Conservation (phyloP, 2,797 vertebrate genomes). For the Nyctibius grandis region DNA sequence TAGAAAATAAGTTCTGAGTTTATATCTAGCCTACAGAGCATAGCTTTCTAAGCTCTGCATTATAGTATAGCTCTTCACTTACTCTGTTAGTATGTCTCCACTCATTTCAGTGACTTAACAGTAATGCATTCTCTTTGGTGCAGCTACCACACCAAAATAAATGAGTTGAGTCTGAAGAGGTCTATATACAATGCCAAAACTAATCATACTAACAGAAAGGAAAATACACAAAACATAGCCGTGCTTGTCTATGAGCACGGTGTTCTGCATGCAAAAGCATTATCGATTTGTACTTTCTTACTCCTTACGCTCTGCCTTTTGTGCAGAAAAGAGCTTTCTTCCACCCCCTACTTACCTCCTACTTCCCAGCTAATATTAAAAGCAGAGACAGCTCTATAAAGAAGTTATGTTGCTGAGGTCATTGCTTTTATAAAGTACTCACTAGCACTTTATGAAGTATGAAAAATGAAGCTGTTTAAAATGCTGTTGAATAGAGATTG, state of each 20-base stretch:
- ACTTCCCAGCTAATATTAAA: constrained; percentile 65
- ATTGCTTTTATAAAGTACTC: constrained; percentile 50
- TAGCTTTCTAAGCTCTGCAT: background rate
- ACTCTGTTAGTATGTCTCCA: background rate
- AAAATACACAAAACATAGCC: background rate
- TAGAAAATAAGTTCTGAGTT: background rate
- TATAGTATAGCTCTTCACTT: background rate
- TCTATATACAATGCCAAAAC: background rate
- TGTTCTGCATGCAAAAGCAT: background rate
- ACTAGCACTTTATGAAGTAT: constrained; percentile 6
- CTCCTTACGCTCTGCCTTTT: background rate
- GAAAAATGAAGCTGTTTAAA: constrained; percentile 13
- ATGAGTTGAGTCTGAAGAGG: background rate
- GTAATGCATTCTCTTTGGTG: background rate
- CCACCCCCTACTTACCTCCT: constrained; percentile 58
- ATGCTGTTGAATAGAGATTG: background rate
- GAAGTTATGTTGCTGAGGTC: constrained; percentile 60
- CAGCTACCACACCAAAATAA: background rate
- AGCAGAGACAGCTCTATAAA: constrained; percentile 45
- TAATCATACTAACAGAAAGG: background rate
- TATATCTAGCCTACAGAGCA: background rate
- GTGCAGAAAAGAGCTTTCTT: constrained; percentile 42
- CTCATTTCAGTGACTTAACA: background rate
- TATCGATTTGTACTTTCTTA: constrained; percentile 1
- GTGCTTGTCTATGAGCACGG: background rate